Evolutionary conservation across 2,797 vertebrate species (phyloP), one percentile per base, ranked within the genome.

Genomic region (Dendrocincla fuliginosa): DNA sequence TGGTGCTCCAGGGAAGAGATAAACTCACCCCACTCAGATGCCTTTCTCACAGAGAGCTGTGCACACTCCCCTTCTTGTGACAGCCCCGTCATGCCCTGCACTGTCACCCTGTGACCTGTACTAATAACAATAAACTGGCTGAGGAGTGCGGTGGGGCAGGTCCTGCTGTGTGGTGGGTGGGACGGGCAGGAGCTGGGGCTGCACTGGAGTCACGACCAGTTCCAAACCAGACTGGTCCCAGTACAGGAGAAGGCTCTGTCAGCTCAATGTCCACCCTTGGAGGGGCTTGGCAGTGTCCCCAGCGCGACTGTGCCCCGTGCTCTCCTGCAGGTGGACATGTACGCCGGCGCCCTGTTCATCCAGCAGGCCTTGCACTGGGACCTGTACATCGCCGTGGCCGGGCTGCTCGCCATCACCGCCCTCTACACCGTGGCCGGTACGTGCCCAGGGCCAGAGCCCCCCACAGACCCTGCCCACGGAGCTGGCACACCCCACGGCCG

Each of bases 261-360:
- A 30, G 56, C 52, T 13, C 0, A 15, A 3, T 0, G 4, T 3
- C 30, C 15, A 0, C 0, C 1, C 44, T 3, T 8, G 3, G 69
- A 47, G n/a, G 47, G 37, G 64, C 32, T 44, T 1, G 1, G 47
- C 2, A 4, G 2, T 6, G 14, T 1, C 24, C 8, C 13, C 44
- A 2, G 2, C 5, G 19, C 37, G 23, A 7, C 28, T 3, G 55
- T 6, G 22, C 1, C 6, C 50, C 8, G 6, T 4, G 16, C 39
- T 44, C 35, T 30, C 13, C 65, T 30, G 30, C n/a, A 96, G 96
- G 99, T 99, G 25, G 99, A 99, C 95, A 99, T 99, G 98, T 99
- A 99, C 0, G 99, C 99, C 0, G 99, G 99, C 1, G 99, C 99
- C 2, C 94, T 99, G 78, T 99, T 99, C 90, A 99, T 99, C 64